Evolutionary conservation across 2,888 invertebrate genomes (phyloP).

Genomic region (Micoletzkya japonica): DNA sequence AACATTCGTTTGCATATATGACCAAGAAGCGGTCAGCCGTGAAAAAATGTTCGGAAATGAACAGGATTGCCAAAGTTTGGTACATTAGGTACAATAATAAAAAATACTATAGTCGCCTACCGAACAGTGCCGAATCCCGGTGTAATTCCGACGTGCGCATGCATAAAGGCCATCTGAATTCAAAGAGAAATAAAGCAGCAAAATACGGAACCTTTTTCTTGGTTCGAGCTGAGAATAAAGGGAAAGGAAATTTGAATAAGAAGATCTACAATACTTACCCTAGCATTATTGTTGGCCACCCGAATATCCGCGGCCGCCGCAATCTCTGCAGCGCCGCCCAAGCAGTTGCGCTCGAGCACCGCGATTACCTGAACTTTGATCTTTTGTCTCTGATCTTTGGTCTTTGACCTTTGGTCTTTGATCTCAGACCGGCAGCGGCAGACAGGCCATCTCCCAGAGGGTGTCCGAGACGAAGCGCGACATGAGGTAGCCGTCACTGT

Average conservation of each 20-base stretch:
- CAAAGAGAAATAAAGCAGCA: conserved; percentile 10
- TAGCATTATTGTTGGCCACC: conserved; percentile 11
- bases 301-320: conserved; percentile 22
- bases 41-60: too few relatives aligned
- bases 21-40: too few relatives aligned
- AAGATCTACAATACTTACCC: conserved; percentile 7
- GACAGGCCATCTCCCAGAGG: conserved; percentile 26
- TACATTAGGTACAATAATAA: too few relatives aligned
- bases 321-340: conserved; percentile 22
- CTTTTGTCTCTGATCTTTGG: too few relatives aligned
- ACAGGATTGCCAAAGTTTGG: too few relatives aligned
- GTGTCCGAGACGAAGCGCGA: conserved; percentile 15
- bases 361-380: conserved; percentile 17
- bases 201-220: neutral
- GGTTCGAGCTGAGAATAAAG: too few relatives aligned
- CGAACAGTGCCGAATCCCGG: conserved; percentile 26
- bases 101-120: neutral
- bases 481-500: conserved; percentile 9
- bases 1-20: too few relatives aligned
- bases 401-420: too few relatives aligned
- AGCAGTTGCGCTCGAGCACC: conserved; percentile 23
- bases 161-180: conserved; percentile 20
- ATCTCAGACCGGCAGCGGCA: conserved; percentile 26
- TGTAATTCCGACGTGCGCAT: conserved; percentile 22
- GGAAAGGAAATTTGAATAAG: too few relatives aligned